These are phyloP conservation scores for Amiota communis DNA, from an alignment of 2,888 invertebrate species.

Conservation along the genomic window DNA sequence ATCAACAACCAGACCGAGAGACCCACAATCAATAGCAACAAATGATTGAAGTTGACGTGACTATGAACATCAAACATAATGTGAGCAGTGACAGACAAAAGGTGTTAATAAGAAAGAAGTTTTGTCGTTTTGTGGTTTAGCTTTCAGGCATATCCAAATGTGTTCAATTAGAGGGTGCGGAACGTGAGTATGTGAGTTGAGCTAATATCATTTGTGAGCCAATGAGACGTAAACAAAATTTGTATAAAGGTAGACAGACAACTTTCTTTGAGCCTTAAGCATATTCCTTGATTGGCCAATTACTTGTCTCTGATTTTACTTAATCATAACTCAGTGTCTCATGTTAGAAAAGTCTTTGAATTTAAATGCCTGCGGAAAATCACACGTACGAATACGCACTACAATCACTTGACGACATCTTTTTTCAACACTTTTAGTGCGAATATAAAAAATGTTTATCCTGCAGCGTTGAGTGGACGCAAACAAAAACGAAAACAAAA, in stretches of 20 bases:
- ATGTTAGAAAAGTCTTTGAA: background rate
- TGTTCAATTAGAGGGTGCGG: conserved; percentile 13
- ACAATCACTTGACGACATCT: background rate
- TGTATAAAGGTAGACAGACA: conserved; percentile 9
- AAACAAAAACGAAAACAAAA: too few species aligned
- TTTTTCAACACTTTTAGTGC: conserved; percentile 17
- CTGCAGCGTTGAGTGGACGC: conserved; percentile 12
- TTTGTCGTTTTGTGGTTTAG: background rate
- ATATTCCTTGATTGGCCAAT: conserved; percentile 11
- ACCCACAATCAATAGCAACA: conserved; percentile 43
- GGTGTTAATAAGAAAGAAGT: conserved; percentile 57
- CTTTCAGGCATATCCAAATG: background rate
- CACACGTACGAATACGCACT: background rate
- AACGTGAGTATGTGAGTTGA: conserved; percentile 22
- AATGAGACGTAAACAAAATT: conserved; percentile 41
- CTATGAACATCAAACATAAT: conserved; percentile 10
- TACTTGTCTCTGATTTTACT: background rate
- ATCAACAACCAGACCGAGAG: too few species aligned
- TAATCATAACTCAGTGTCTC: too few species aligned
- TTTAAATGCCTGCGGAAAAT: background rate
- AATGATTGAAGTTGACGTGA: conserved; percentile 23
- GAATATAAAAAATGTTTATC: conserved; percentile 3
- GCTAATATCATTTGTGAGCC: conserved; percentile 46
- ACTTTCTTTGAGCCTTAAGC: background rate
- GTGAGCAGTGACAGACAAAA: conserved; percentile 40